Conservation (phyloP, 92 coral and sea anemone species). For the Palythoa caribaeorum region DNA sequence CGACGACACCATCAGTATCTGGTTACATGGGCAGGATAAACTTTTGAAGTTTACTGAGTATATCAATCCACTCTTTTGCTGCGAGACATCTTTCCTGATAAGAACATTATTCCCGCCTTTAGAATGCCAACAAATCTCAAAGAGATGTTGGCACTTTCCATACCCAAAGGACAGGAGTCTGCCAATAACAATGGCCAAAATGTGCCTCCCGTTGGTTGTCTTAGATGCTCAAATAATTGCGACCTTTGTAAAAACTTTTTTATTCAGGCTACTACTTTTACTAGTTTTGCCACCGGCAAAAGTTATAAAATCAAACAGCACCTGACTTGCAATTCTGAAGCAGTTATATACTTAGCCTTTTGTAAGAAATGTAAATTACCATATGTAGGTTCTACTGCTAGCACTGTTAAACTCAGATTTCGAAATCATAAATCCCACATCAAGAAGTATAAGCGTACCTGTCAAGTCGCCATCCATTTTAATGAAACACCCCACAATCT, state of each 20-base stretch:
- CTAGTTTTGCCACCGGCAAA: neutral
- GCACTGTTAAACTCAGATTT: neutral
- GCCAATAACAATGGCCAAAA: neutral
- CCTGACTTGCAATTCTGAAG: neutral
- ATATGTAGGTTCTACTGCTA: neutral
- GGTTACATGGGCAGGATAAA: no score
- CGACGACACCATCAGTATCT: no score
- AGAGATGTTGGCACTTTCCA: conserved; percentile 46
- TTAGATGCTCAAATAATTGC: no score
- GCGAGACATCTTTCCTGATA: conserved; percentile 23
- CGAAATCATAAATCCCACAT: neutral
- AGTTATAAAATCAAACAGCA: neutral
- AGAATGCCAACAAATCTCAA: conserved; percentile 48
- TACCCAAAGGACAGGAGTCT: neutral
- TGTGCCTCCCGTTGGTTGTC: neutral
- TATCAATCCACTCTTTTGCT: neutral
- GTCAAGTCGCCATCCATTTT: conserved; percentile 47
- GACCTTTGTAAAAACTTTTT: neutral
- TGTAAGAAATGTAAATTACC: neutral
- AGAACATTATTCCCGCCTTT: conserved; percentile 42
- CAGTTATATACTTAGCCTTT: neutral
- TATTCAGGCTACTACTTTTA: neutral
- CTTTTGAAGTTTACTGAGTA: no score
- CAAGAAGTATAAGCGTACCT: neutral
- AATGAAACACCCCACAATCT: conserved; percentile 16